These are phyloP conservation scores for Eonycteris spelaea DNA, from an alignment of 2,113 vertebrate species.

Conservation along the genomic window DNA sequence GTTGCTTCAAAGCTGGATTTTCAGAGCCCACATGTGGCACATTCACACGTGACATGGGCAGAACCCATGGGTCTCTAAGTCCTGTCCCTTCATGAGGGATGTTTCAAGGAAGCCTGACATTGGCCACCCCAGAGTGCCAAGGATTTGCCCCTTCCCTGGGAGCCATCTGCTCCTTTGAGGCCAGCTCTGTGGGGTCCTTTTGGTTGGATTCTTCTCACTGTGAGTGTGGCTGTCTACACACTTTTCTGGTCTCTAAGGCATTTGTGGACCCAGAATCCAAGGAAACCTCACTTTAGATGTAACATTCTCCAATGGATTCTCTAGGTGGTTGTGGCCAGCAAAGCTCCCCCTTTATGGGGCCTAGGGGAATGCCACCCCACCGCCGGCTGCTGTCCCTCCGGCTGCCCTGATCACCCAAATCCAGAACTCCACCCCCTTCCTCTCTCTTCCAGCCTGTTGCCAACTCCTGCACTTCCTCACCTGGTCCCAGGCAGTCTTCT, in stretches of 20 bases:
- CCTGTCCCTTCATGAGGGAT: rapidly evolving
- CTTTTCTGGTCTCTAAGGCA: neutral
- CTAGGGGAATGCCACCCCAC: neutral
- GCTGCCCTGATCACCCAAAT: neutral
- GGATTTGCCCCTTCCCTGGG: neutral
- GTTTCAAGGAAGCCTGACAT: neutral
- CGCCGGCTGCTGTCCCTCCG: neutral
- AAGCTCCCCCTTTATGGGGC: neutral
- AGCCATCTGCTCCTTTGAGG: neutral
- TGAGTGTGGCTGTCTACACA: neutral
- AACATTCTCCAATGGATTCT: rapidly evolving
- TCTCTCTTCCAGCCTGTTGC: rapidly evolving
- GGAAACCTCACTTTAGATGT: neutral
- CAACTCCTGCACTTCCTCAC: neutral
- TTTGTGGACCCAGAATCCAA: neutral
- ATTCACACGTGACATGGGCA: rapidly evolving
- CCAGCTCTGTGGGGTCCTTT: neutral
- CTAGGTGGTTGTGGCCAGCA: neutral
- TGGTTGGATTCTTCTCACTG: rapidly evolving
- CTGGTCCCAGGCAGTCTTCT: neutral
- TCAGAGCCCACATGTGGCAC: rapidly evolving
- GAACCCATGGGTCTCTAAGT: neutral
- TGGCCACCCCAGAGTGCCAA: rapidly evolving
- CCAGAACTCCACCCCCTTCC: no score
- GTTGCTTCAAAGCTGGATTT: neutral